Evolutionary conservation across 2,888 invertebrate genomes (phyloP), one percentile per base, ranked within the genome.

Genomic region (Macrosoma leucophasiata): DNA sequence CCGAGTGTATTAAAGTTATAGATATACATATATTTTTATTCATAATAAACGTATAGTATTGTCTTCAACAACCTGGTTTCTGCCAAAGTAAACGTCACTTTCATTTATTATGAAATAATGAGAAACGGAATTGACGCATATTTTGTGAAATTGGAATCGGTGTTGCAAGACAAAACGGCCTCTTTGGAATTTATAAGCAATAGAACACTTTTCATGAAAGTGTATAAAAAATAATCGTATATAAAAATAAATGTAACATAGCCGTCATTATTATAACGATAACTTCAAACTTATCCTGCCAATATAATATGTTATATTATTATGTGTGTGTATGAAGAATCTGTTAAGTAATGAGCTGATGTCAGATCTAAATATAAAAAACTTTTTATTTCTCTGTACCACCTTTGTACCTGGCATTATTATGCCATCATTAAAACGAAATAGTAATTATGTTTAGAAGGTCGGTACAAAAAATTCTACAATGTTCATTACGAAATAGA

Each of bases 131-230:
- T 25, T 25, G n/a, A n/a, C n/a, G n/a, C n/a, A n/a, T n/a, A n/a
- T n/a, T n/a, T n/a, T n/a, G n/a, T n/a, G n/a, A n/a, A n/a, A 26
- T 25, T 19, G 19, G 19, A 10, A 18, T 20, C 23, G 23, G 28
- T 22, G 24, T 24, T 18, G 25, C 20, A 29, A 24, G n/a, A 19
- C 19, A 48, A 41, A 46, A 45, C 50, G 38, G 55, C 58, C 59
- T 67, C 44, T 55, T 47, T 42, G 52, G 48, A 62, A 65, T 41
- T 41, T 44, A 55, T 58, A 61, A 69, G 62, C 71, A 71, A 67
- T 68, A 65, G 59, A 39, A 39, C 45, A 52, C 46, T 48, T 51
- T n/a, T n/a, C n/a, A n/a, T n/a, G n/a, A n/a, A n/a, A n/a, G 42
- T 45, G 42, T 46, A 34, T 26, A 41, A 36, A 43, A 45, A 33